Percentiles rank a stretch among this genome's conserved stretches.
These are phyloP conservation scores for Pyrrhosoma nymphula DNA, from an alignment of 2,888 invertebrate genomes.

Conservation along the genomic window DNA sequence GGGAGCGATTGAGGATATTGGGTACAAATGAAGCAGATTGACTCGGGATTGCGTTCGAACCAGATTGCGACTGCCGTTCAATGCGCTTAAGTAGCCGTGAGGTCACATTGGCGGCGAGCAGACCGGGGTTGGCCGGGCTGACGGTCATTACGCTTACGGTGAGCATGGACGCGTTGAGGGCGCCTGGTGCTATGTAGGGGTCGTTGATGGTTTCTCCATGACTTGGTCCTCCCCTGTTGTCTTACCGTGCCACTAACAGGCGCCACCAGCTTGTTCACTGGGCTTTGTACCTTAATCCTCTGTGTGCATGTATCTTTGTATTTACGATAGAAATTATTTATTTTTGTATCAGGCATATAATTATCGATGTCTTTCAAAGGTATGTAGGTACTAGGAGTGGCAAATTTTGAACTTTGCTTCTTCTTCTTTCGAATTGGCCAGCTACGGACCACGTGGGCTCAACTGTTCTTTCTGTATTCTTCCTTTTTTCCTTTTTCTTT, in stretches of 20 bases:
- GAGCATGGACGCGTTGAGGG: neutral
- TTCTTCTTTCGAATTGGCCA: too few species aligned
- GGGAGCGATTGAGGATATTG: slow-evolving; percentile 7
- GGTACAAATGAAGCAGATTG: slow-evolving; percentile 25
- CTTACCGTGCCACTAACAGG: neutral
- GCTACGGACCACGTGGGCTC: too few species aligned
- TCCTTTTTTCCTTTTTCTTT: too few species aligned
- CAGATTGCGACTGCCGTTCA: neutral
- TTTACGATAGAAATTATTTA: too few species aligned
- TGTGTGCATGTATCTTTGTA: too few species aligned
- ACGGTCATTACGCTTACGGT: neutral
- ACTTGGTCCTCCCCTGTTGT: neutral
- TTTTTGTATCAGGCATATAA: too few species aligned
- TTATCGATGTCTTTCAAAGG: too few species aligned
- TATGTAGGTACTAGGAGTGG: too few species aligned
- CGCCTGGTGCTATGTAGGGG: neutral
- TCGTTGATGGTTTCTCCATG: neutral
- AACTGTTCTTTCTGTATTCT: too few species aligned
- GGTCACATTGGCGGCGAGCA: neutral
- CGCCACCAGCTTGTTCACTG: neutral
- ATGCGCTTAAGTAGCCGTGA: slow-evolving; percentile 45
- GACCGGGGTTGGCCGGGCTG: neutral
- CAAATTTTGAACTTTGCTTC: too few species aligned
- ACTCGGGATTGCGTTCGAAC: slow-evolving; percentile 15
- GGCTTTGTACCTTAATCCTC: neutral